Evolutionary conservation across 2,113 vertebrate genomes (phyloP), one percentile per base, ranked within the genome.

Genomic region (Terrapene triunguis): DNA sequence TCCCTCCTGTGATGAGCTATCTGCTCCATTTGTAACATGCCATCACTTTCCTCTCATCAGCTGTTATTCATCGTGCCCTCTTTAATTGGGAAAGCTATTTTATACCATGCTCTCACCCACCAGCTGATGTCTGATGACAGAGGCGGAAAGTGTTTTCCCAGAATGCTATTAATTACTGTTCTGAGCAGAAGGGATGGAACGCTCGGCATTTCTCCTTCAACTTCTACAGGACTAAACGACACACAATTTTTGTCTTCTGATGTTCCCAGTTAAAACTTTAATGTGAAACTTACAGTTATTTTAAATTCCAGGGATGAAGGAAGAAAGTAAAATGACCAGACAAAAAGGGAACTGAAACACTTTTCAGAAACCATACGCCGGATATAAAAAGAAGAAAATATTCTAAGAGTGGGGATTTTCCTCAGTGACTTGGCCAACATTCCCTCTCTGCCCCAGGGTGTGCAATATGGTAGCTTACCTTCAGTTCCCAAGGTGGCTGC

Each of bases 321-420:
- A 69, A 69, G 62, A n/a, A 69, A 72, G 65, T 72, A 38, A 72
- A 72, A 72, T 38, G n/a, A 38, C 65, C 65, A 47, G 55, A 80
- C 91, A 65, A n/a, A 91, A 74, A 81, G 85, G 48, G 48, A 81
- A 42, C 84, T 76, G 88, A 91, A 93, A 93, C 10, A 62, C 38
- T 82, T 88, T 81, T 90, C 84, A 80, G 38, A 92, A 95, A 90
- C 89, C 62, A 38, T 44, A 47, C 22, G 50, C 35, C 47, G 74
- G 6, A 12, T 76, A 62, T 22, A 65, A 55, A 82, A 85, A 89
- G 47, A 29, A 80, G 76, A 13, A 8, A 38, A 72, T 72, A 35
- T 88, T 82, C 25, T 86, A 50, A n/a, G 80, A 47, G 12, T 5
- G 87, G 35, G 13, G 55, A 51, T 2, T 55, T 13, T 57, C 51